Conservation (phyloP, 2,888 invertebrate species). For the Drosophila flavopinicola region DNA sequence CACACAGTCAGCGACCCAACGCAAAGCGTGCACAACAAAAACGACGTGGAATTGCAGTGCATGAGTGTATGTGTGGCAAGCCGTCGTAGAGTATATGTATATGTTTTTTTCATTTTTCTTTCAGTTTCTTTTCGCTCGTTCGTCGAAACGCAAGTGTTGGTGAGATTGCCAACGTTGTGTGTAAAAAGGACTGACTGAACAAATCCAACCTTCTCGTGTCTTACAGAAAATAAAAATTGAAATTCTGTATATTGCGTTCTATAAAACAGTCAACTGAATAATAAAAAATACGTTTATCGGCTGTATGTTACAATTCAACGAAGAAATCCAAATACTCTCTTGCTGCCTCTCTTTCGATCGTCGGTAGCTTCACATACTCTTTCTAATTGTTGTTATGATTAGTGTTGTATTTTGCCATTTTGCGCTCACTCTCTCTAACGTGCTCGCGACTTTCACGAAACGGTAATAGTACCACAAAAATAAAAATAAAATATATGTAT, state of each 20-base stretch:
- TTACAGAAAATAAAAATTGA: conserved; percentile 3
- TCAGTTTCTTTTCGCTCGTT: conserved; percentile 74
- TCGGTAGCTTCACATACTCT: conserved; percentile 31
- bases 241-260: conserved; percentile 3
- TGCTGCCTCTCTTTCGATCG: conserved; percentile 37
- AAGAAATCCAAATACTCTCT: conserved; percentile 16
- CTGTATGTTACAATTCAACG: conserved; percentile 10
- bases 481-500: conserved; percentile 46
- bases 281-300: conserved; percentile 7
- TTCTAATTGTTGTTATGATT: conserved; percentile 58
- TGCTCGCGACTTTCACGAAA: conserved; percentile 69
- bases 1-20: conserved; percentile 52
- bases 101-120: conserved; percentile 68
- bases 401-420: conserved; percentile 56
- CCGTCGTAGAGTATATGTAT: conserved; percentile 52
- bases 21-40: conserved; percentile 58
- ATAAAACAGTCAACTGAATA: neutral
- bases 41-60: conserved; percentile 57
- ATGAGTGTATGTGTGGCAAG: conserved; percentile 59
- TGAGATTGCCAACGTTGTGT: conserved; percentile 39
- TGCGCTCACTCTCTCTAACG: conserved; percentile 41
- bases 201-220: neutral
- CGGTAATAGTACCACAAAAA: conserved; percentile 55
- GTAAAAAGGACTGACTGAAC: conserved; percentile 31
- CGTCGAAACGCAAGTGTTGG: conserved; percentile 67